Evolutionary conservation across 2,888 invertebrate genomes (phyloP).

Genomic region (Pterostichus niger): DNA sequence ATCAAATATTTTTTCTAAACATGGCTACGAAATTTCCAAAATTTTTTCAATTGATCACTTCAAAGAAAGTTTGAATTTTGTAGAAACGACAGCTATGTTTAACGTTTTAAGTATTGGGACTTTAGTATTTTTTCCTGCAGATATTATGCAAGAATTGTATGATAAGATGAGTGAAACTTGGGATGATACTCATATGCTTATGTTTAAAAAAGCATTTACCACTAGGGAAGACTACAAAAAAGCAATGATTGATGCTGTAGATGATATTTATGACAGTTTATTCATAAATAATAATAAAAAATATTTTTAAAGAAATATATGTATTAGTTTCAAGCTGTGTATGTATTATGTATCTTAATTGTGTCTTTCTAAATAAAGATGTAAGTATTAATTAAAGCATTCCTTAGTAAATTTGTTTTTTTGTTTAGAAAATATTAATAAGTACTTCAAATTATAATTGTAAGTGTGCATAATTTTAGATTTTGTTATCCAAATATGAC

Average conservation of each 20-base stretch:
- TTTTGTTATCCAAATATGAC: too few species aligned
- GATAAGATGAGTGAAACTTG: not conserved
- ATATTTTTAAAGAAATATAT: not conserved
- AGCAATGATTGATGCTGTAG: not conserved
- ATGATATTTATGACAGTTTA: constrained; percentile 19
- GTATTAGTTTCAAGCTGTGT: too few species aligned
- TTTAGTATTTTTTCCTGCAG: not conserved
- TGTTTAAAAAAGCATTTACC: not conserved
- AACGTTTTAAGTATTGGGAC: not conserved
- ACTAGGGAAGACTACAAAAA: not conserved
- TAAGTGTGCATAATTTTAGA: too few species aligned
- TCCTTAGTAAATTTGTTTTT: too few species aligned
- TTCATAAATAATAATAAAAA: constrained; percentile 11
- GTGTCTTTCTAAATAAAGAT: too few species aligned
- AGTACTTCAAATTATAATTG: too few species aligned
- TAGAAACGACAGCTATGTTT: constrained; percentile 20
- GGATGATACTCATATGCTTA: not conserved
- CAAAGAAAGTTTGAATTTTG: constrained; percentile 10
- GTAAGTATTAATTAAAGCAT: too few species aligned
- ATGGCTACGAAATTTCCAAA: constrained; percentile 67
- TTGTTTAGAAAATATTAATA: too few species aligned
- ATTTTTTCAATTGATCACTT: constrained; percentile 66
- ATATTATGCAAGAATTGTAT: constrained; percentile 21
- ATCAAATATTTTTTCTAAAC: constrained; percentile 64
- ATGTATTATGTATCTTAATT: too few species aligned